Base-by-base conservation (phyloP, 2,888 invertebrate genomes). In the Agrotis ipsilon region DNA sequence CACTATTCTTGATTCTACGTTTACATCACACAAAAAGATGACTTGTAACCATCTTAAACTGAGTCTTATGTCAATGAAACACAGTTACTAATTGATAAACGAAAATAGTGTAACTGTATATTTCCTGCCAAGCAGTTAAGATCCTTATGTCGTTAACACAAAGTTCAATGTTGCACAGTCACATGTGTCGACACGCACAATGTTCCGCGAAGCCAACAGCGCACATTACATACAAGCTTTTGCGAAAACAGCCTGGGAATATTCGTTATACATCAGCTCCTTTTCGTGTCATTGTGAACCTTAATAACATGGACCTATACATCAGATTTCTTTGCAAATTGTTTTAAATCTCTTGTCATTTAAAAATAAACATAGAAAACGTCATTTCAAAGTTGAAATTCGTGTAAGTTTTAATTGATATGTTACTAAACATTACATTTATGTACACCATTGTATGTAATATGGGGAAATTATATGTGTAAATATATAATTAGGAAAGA, bases 111-210 rank as follows among this genome's bases (percentile, higher is more conserved):
- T 27, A 70, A 16, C 7, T 49, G 9, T 39, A 1, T 21, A 21
- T 24, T n/a, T 6, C 1, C 46, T 45, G 21, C 11, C n/a, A 67
- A 19, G n/a, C n/a, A 45, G 68, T 68, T 62, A 19, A 18, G 16
- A 60, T 16, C 63, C 11, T 9, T 66, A 68, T 51, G 14, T 52
- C 18, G 1, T 61, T 27, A 4, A 43, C 9, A 57, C 48, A 68
- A 72, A 80, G 57, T 24, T 60, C 39, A 69, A 68, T 60, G 27
- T 51, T 58, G 59, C 39, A 49, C 49, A 46, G 62, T 72, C 61
- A 63, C 58, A 59, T 64, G 55, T 60, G 24, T 72, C 70, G 52
- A 14, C 18, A 55, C 80, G 82, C 83, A 78, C 80, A 84, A 80
- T 84, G 73, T 69, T 60, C 55, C 63, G 57, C 64, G 13, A 68